These are phyloP conservation scores for Thomomys bottae DNA, from an alignment of 2,113 vertebrate species.

Conservation along the genomic window DNA sequence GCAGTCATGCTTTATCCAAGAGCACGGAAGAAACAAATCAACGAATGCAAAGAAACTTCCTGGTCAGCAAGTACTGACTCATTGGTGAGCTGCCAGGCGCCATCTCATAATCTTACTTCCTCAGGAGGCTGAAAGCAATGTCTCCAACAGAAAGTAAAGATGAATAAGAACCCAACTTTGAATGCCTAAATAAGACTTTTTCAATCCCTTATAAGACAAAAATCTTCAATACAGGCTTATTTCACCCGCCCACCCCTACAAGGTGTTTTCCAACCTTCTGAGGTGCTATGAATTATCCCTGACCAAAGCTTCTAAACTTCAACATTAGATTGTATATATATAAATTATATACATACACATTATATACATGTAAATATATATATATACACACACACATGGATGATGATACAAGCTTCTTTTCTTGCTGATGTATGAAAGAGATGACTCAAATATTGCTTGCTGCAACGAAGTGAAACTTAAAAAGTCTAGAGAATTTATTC, in stretches of 20 bases:
- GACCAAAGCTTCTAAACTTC: neutral
- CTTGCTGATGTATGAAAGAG: neutral
- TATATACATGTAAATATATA: too few relatives aligned
- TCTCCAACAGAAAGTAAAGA: too few relatives aligned
- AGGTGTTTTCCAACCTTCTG: neutral
- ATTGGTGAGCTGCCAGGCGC: too few relatives aligned
- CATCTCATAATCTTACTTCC: too few relatives aligned
- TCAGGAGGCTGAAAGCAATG: too few relatives aligned
- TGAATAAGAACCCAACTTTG: neutral
- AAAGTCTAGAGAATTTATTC: neutral
- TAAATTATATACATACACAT: too few relatives aligned
- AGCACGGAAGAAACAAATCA: too few relatives aligned
- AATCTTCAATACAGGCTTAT: neutral
- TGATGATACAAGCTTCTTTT: neutral
- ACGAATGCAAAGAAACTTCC: too few relatives aligned
- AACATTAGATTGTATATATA: neutral
- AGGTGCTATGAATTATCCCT: too few relatives aligned
- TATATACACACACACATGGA: neutral
- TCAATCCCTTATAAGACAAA: neutral
- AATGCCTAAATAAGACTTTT: neutral
- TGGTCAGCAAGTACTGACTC: too few relatives aligned
- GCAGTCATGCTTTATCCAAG: too few relatives aligned
- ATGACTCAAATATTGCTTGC: neutral
- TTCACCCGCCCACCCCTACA: neutral
- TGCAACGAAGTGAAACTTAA: constrained; percentile 21